Evolutionary conservation across 2,797 vertebrate genomes (phyloP).

Genomic region (Cheirogaleus major): DNA sequence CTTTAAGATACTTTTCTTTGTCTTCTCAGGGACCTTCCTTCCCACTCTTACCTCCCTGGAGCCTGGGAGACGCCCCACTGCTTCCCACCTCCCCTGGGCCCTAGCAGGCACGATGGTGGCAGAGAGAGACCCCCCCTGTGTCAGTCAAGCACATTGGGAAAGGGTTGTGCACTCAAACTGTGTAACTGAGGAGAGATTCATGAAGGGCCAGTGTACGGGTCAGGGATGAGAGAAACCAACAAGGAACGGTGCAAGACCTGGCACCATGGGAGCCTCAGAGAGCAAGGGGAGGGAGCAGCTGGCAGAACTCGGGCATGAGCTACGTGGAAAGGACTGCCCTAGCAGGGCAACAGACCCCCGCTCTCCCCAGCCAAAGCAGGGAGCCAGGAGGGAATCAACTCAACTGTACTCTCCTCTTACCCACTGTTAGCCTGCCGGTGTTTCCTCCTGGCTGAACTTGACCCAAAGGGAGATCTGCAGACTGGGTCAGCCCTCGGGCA

Average conservation of each 20-base stretch:
- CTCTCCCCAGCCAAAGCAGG: not conserved
- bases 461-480: not conserved
- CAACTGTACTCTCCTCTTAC: not conserved
- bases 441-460: not conserved
- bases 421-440: fast-evolving
- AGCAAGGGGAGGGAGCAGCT: not conserved
- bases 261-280: not conserved
- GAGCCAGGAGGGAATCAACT: not conserved
- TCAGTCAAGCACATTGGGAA: too few species aligned
- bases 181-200: not conserved
- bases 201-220: not conserved
- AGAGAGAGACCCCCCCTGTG: not conserved
- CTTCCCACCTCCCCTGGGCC: not conserved
- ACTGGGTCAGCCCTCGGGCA: not conserved
- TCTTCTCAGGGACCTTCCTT: not conserved
- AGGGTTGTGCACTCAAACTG: not conserved
- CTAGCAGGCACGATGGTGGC: not conserved
- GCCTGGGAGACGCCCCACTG: not conserved
- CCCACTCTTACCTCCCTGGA: not conserved
- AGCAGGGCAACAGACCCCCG: too few species aligned
- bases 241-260: not conserved
- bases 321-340: not conserved
- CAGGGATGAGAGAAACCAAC: not conserved
- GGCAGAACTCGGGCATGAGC: not conserved
- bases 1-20: not conserved